Conservation (phyloP, 1,140 invertebrate species). For the Globodera rostochiensis region DNA sequence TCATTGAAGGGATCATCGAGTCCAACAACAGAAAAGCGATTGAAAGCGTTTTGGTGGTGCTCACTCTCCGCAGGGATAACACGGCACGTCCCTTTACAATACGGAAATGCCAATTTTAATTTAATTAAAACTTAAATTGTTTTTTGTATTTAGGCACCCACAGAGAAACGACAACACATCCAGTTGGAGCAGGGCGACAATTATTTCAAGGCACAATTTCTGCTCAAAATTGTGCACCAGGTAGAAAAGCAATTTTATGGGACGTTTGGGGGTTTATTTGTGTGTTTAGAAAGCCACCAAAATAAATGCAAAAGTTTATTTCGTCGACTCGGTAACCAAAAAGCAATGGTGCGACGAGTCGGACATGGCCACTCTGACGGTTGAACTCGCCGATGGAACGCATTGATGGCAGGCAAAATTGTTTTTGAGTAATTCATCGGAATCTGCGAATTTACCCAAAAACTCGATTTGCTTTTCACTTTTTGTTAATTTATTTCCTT, state of each 20-base stretch:
- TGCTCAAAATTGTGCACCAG: conserved; percentile 32
- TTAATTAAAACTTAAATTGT: too few relatives aligned
- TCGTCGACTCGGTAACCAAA: conserved; percentile 21
- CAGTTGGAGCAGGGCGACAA: conserved; percentile 27
- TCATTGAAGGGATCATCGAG: conserved; percentile 29
- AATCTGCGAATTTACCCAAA: neutral
- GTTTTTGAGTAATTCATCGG: neutral
- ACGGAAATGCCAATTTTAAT: too few relatives aligned
- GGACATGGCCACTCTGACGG: conserved; percentile 20
- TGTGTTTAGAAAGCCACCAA: conserved; percentile 19
- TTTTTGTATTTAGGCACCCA: conserved; percentile 7
- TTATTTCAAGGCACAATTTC: conserved; percentile 33
- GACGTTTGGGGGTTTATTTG: neutral
- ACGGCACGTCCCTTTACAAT: conserved; percentile 11
- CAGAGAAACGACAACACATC: conserved; percentile 22
- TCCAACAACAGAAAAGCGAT: conserved; percentile 27
- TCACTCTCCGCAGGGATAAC: conserved; percentile 26
- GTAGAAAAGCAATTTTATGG: neutral
- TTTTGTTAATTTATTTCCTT: neutral
- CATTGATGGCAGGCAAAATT: neutral
- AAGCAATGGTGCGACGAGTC: conserved; percentile 30
- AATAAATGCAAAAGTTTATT: conserved; percentile 25
- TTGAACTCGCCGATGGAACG: conserved; percentile 19
- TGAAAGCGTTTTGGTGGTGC: conserved; percentile 27
- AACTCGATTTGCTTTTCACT: neutral